Evolutionary conservation across 2,888 invertebrate genomes (phyloP).

Genomic region (Harpalus rufipes): DNA sequence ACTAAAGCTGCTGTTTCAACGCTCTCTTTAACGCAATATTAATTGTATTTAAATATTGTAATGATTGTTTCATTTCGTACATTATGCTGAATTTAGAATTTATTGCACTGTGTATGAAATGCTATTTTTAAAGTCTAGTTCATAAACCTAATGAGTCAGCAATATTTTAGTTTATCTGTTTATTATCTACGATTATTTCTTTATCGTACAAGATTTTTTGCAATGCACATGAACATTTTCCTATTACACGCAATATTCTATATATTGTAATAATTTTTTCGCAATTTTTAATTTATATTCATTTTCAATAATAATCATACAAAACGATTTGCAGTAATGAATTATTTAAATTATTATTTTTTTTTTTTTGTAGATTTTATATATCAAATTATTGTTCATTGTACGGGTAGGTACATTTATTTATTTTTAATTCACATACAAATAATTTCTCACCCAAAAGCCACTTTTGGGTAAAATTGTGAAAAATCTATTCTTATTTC

Average conservation of each 20-base stretch:
- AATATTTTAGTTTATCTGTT: conserved; percentile 23
- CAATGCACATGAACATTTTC: background rate
- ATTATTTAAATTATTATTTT: too few relatives aligned
- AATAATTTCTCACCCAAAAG: too few relatives aligned
- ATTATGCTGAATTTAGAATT: conserved; percentile 7
- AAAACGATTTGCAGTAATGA: too few relatives aligned
- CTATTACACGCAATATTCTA: background rate
- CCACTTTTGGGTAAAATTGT: too few relatives aligned
- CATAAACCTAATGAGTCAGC: conserved; percentile 28
- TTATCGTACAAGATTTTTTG: background rate
- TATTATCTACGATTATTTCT: conserved; percentile 2
- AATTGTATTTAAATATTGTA: conserved; percentile 1
- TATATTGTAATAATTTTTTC: background rate
- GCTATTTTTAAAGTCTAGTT: conserved; percentile 19
- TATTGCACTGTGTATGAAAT: conserved; percentile 10
- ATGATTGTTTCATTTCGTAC: background rate
- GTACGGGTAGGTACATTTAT: too few relatives aligned
- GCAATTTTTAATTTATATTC: background rate
- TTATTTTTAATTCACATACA: too few relatives aligned
- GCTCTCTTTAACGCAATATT: background rate
- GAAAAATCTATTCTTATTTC: too few relatives aligned
- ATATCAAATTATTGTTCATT: too few relatives aligned
- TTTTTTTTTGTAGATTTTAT: too few relatives aligned
- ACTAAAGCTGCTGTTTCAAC: conserved; percentile 12
- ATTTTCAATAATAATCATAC: too few relatives aligned